A percentile compares a stretch with the other conserved stretches of the same genome.
Evolutionary conservation across 2,888 invertebrate genomes (phyloP).

Genomic region (Amiota minor): DNA sequence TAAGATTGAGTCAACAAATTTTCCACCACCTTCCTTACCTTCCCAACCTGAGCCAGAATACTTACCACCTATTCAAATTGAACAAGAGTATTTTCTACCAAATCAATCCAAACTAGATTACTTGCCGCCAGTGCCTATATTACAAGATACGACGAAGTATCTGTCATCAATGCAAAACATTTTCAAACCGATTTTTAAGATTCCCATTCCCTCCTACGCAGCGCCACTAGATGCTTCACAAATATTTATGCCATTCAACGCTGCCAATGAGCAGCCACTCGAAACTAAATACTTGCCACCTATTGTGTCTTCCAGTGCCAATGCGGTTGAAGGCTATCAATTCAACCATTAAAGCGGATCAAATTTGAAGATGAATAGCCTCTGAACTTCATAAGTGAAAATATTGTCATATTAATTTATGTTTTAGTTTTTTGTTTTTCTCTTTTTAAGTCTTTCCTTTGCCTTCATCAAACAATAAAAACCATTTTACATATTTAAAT

Average conservation of each 20-base stretch:
- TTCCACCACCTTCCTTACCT: constrained; percentile 60
- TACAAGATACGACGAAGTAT: constrained; percentile 45
- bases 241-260: constrained; percentile 29
- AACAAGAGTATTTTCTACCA: constrained; percentile 43
- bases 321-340: constrained; percentile 52
- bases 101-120: constrained; percentile 42
- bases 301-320: neutral
- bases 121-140: constrained; percentile 38
- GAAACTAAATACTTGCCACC: constrained; percentile 35
- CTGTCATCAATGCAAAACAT: constrained; percentile 46
- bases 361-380: constrained; percentile 41
- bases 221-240: constrained; percentile 52
- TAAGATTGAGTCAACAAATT: no score
- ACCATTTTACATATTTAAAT: neutral
- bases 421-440: neutral
- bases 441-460: neutral
- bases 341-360: constrained; percentile 58
- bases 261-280: constrained; percentile 8
- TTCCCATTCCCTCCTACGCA: constrained; percentile 67
- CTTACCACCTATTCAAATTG: constrained; percentile 47
- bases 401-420: neutral
- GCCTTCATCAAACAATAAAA: neutral
- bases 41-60: constrained; percentile 46
- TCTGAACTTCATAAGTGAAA: neutral
- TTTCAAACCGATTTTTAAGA: constrained; percentile 47